Conservation (phyloP, 2,888 invertebrate species). For the Troglohyphantes excavatus region DNA sequence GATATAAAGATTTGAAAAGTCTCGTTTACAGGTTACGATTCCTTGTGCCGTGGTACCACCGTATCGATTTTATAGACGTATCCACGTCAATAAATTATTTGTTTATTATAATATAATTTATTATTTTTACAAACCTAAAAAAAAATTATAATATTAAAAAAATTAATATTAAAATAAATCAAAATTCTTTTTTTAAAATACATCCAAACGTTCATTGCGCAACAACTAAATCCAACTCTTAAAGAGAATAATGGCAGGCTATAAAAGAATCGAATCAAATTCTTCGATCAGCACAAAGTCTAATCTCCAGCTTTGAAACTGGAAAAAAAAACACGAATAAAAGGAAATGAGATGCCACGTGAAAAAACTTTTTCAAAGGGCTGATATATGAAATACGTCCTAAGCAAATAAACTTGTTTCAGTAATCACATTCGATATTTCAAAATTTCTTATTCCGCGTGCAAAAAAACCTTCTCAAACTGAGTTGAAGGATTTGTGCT, state of each 20-base stretch:
- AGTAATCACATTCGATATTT: constrained; percentile 67
- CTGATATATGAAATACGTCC: constrained; percentile 42
- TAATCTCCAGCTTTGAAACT: constrained; percentile 44
- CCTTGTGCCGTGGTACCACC: too few species aligned
- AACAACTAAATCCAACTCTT: constrained; percentile 13
- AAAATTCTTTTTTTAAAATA: too few species aligned
- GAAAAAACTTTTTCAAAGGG: constrained; percentile 7
- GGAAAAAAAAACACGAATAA: constrained; percentile 8
- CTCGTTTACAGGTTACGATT: too few species aligned
- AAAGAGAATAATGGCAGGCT: constrained; percentile 50
- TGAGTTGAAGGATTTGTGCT: constrained; percentile 8
- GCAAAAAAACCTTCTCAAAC: constrained; percentile 25
- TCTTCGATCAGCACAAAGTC: constrained; percentile 19
- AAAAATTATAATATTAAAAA: too few species aligned
- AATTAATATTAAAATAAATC: too few species aligned
- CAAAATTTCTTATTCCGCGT: constrained; percentile 43
- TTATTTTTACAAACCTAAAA: too few species aligned
- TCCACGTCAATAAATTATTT: too few species aligned
- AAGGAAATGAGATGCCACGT: neutral
- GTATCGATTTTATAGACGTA: too few species aligned
- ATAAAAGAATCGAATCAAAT: constrained; percentile 57
- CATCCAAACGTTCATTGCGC: neutral
- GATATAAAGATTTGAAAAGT: too few species aligned
- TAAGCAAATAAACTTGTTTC: constrained; percentile 53
- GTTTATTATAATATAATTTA: too few species aligned